Evolutionary conservation across 2,888 invertebrate species (phyloP).

Genomic region (Acronicta aceris): DNA sequence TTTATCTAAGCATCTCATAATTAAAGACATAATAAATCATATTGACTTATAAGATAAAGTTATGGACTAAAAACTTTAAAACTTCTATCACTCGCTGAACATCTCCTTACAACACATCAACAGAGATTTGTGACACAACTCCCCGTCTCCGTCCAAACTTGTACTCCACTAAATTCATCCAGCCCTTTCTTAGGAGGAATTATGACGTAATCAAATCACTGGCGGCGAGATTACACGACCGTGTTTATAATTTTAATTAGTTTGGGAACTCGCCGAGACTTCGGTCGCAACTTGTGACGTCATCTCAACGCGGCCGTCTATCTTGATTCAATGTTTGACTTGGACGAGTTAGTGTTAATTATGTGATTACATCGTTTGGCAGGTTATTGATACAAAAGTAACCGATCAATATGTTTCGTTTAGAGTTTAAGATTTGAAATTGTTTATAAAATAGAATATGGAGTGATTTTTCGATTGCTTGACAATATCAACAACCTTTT

Average conservation of each 20-base stretch:
- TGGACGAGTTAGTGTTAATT: constrained; percentile 39
- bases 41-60: too few species aligned
- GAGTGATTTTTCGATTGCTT: background rate
- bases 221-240: constrained; percentile 58
- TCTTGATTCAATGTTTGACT: constrained; percentile 50
- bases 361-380: constrained; percentile 12
- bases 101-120: constrained; percentile 16
- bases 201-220: constrained; percentile 61
- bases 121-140: constrained; percentile 22
- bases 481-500: too few species aligned
- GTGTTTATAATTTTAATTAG: constrained; percentile 73
- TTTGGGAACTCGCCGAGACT: constrained; percentile 51
- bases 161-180: constrained; percentile 30
- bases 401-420: background rate
- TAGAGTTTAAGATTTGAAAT: background rate
- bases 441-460: too few species aligned
- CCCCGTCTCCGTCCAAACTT: constrained; percentile 36
- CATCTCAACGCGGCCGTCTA: constrained; percentile 38
- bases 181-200: constrained; percentile 58
- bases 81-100: constrained; percentile 4
- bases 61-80: background rate
- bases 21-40: too few species aligned
- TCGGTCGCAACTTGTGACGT: constrained; percentile 41
- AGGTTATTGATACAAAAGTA: background rate
- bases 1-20: too few species aligned